phyloP scores from a whole-genome alignment of 2,113 vertebrate species.

The Hydrochoerus hydrochaeris region DNA sequence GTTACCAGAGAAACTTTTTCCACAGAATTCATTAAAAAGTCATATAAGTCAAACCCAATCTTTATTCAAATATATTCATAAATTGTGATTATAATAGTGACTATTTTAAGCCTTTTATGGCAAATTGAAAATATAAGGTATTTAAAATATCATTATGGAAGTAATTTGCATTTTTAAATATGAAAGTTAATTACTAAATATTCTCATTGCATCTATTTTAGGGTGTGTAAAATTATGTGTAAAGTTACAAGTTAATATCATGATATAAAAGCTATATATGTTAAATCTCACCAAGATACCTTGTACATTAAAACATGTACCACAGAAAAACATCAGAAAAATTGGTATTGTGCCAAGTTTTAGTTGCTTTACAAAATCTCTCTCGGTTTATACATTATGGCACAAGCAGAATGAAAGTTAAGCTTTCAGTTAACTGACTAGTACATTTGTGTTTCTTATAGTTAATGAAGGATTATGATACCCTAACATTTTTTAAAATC shows the following conservation, averaged over 20 bases:
- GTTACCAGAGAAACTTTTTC: not conserved
- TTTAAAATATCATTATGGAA: not conserved
- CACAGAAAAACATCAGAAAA: not conserved
- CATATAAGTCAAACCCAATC: not conserved
- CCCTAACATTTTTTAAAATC: not conserved
- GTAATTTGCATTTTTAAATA: not conserved
- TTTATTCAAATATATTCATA: not conserved
- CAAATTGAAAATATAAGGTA: not conserved
- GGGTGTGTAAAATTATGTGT: not conserved
- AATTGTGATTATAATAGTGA: not conserved
- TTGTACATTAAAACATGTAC: not conserved
- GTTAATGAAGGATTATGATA: not conserved
- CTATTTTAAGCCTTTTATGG: not conserved
- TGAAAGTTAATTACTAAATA: not conserved
- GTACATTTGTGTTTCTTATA: not conserved
- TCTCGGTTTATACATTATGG: not conserved
- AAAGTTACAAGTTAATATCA: not conserved
- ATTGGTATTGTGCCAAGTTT: not conserved
- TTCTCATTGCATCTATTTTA: not conserved
- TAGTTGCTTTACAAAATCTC: not conserved
- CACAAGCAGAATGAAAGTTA: not conserved
- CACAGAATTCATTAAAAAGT: not conserved
- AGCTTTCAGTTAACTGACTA: not conserved
- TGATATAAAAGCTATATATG: not conserved
- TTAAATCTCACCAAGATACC: not conserved